Percentiles rank a stretch among this genome's conserved stretches.
Evolutionary conservation across 2,888 invertebrate species (phyloP).

Genomic region (Pandemis corylana): DNA sequence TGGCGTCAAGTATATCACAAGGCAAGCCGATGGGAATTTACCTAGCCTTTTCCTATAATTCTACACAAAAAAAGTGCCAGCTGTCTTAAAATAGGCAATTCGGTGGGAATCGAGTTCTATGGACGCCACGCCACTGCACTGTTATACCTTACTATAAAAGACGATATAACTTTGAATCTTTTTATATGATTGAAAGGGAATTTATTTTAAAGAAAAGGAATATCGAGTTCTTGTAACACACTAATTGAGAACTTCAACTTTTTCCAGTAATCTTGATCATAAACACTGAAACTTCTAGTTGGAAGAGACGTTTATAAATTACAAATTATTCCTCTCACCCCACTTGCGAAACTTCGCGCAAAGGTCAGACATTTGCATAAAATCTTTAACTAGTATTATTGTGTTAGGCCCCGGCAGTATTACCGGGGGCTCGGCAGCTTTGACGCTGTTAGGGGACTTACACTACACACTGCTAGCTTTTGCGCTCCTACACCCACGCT

Average conservation of each 20-base stretch:
- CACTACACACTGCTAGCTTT: neutral
- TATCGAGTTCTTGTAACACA: neutral
- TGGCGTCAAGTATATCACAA: no score
- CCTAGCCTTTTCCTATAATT: no score
- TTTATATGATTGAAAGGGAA: no score
- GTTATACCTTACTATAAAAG: no score
- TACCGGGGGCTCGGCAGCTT: slow-evolving; percentile 8
- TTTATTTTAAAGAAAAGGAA: no score
- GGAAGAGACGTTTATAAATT: slow-evolving; percentile 10
- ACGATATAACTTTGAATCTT: no score
- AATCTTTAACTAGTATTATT: slow-evolving; percentile 30
- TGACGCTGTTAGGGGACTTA: slow-evolving; percentile 5
- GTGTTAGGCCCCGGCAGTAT: slow-evolving; percentile 22
- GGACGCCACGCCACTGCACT: no score
- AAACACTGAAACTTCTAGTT: slow-evolving; percentile 3
- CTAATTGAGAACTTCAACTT: neutral
- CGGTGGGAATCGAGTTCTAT: no score
- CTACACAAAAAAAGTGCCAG: no score
- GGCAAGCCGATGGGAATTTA: no score
- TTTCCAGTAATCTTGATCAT: neutral
- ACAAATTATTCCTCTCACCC: slow-evolving; percentile 6
- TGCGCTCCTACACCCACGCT: slow-evolving; percentile 1
- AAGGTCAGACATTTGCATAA: slow-evolving; percentile 31
- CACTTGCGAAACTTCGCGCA: slow-evolving; percentile 8
- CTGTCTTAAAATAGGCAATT: no score